Evolutionary conservation across 2,113 vertebrate species (phyloP), one percentile per base, ranked within the genome.

Genomic region (Datnioides undecimradiatus): DNA sequence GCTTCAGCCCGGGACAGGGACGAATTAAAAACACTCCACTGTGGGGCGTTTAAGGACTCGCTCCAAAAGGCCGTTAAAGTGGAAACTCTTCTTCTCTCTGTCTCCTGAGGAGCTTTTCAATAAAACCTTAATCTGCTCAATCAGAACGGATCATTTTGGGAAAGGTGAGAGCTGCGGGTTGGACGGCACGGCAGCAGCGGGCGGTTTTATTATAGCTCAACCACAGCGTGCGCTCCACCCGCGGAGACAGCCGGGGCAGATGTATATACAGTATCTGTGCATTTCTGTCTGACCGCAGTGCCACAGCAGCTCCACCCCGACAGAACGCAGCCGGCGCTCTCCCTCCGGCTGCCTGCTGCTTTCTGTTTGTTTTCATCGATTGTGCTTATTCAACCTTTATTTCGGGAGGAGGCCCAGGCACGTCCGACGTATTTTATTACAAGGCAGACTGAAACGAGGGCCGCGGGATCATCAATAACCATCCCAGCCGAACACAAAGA

Each of bases 181-280:
- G 11, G 33, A 29, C 45, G 4, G 31, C 23, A 31, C 31, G 40
- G 16, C 33, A 60, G 29, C 12, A 52, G 59, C 33, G n/a, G 57
- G 31, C 29, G 34, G 51, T 69, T 80, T 69, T 62, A 51, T 80
- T 76, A 54, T 54, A 76, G 71, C 52, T 41, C 45, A 17, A 45
- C 78, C 82, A 36, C 64, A 75, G 69, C 5, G 8, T 41, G 66
- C 13, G 2, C 75, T 82, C 71, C 69, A 23, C 72, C 51, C 79
- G 62, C 51, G 31, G 29, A 52, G 54, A 19, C 23, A 31, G 27
- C 59, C 9, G 33, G 46, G 6, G 48, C 21, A 45, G 31, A 43
- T 31, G 41, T 51, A 67, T 60, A 11, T 62, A 66, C 67, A 1
- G 34, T 3, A 40, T 59, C 45, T 70, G 16, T 31, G 5, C 51